These are phyloP conservation scores for Oryzias dopingdopingensis DNA, from an alignment of 2,797 vertebrate genomes.

Conservation along the genomic window DNA sequence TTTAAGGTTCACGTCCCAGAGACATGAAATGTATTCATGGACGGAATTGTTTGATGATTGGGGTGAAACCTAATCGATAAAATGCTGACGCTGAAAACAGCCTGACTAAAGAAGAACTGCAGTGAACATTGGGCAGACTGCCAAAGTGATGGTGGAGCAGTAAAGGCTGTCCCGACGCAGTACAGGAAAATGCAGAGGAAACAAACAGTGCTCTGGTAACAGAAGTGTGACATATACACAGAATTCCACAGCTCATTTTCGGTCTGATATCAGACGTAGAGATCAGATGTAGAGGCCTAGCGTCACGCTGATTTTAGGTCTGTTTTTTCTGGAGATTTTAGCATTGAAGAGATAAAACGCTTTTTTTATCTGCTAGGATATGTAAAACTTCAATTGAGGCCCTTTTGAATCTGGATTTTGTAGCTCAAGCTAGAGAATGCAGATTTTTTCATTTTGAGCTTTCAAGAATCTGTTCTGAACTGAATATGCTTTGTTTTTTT, in stretches of 20 bases:
- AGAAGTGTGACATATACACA: neutral
- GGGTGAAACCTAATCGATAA: neutral
- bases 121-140: neutral
- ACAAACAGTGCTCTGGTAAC: neutral
- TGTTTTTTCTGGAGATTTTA: constrained; percentile 60
- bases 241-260: neutral
- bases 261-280: too few relatives aligned
- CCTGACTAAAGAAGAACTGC: neutral
- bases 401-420: constrained; percentile 6
- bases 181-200: constrained; percentile 1
- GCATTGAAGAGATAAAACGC: constrained; percentile 59
- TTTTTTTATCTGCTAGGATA: constrained; percentile 16
- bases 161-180: neutral
- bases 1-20: too few relatives aligned
- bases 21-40: neutral
- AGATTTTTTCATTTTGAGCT: neutral
- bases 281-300: constrained; percentile 11
- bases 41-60: neutral
- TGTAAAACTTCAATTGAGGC: constrained; percentile 9
- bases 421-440: neutral
- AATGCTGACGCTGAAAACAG: neutral
- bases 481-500: neutral
- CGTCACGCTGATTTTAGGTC: constrained; percentile 54
- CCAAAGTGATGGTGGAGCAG: neutral
- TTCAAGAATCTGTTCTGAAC: neutral